Percentiles rank a stretch among this genome's conserved stretches.
phyloP scores from a whole-genome alignment of 2,113 vertebrate species.

The Zingel zingel region DNA sequence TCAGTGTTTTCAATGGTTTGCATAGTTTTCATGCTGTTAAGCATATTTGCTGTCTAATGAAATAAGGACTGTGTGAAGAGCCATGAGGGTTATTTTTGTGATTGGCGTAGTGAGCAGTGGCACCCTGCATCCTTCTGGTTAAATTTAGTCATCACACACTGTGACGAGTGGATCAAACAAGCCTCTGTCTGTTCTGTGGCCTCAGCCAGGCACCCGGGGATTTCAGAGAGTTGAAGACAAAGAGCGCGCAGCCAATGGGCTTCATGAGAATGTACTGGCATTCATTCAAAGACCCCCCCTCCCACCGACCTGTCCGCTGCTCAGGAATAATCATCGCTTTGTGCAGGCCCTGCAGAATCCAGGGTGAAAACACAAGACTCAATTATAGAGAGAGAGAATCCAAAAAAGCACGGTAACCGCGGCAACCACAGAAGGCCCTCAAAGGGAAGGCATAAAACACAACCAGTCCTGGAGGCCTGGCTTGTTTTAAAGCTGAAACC shows the following conservation, averaged over 20 bases:
- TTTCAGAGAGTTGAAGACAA: conserved; percentile 37
- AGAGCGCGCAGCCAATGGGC: conserved; percentile 60
- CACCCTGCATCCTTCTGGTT: not conserved
- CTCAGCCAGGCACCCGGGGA: conserved; percentile 22
- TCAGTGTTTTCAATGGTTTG: not conserved
- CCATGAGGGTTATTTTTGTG: not conserved
- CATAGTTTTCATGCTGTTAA: not conserved
- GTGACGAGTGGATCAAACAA: conserved; percentile 51
- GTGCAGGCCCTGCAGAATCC: conserved; percentile 81
- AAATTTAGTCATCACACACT: conserved; percentile 23
- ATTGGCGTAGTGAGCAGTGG: not conserved
- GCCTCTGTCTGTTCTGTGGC: conserved; percentile 16
- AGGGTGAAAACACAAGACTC: conserved; percentile 72
- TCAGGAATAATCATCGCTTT: conserved; percentile 87
- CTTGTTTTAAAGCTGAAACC: conserved; percentile 31
- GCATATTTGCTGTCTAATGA: not conserved
- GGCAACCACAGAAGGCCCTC: conserved; percentile 78
- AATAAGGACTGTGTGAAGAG: not conserved
- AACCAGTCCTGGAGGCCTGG: conserved; percentile 46
- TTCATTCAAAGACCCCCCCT: conserved; percentile 59
- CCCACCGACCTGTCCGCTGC: conserved; percentile 49
- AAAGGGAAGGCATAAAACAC: conserved; percentile 68
- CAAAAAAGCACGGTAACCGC: conserved; percentile 75
- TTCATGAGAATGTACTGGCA: conserved; percentile 83
- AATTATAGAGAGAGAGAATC: conserved; percentile 77